phyloP scores from a whole-genome alignment of 2,797 vertebrate genomes.

The Mormyrus proboscirostris region DNA sequence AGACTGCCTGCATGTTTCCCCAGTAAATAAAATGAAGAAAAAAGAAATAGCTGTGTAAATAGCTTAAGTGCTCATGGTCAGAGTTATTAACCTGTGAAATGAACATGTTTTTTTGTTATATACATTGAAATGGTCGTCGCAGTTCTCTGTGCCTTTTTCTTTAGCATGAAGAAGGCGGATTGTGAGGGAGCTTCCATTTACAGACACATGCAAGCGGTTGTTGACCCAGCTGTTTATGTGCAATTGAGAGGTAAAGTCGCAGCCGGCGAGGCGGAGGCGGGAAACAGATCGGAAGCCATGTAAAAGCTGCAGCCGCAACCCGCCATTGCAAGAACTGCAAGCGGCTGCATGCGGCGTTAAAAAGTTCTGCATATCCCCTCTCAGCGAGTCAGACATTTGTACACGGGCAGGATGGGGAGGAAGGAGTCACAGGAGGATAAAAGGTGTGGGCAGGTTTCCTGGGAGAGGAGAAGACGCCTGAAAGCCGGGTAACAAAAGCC shows the following conservation, averaged over 20 bases:
- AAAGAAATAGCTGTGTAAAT: not conserved
- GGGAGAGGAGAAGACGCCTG: not conserved
- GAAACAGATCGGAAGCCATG: slow-evolving; percentile 47
- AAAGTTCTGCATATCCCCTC: slow-evolving; percentile 15
- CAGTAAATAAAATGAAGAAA: slow-evolving; percentile 27
- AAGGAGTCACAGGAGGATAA: not conserved
- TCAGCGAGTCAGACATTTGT: not conserved
- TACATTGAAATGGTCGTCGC: not conserved
- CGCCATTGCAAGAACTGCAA: slow-evolving; percentile 52
- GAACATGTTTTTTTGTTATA: not conserved
- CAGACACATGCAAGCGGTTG: slow-evolving; percentile 28
- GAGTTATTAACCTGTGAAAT: not conserved
- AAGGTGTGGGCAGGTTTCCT: not conserved
- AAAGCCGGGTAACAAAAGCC: not conserved
- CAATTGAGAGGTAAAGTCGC: slow-evolving; percentile 34
- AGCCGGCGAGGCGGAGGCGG: slow-evolving; percentile 43
- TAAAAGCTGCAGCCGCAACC: slow-evolving; percentile 53
- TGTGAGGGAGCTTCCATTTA: not conserved
- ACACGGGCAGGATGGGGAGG: not conserved
- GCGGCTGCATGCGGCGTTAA: slow-evolving; percentile 10
- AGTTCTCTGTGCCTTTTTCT: not conserved
- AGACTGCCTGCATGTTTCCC: slow-evolving; percentile 30
- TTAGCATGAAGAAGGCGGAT: not conserved
- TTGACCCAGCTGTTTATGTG: slow-evolving; percentile 41
- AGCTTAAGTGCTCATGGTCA: not conserved